Conservation (phyloP, 2,797 vertebrate genomes). For the Darevskia mixta region DNA sequence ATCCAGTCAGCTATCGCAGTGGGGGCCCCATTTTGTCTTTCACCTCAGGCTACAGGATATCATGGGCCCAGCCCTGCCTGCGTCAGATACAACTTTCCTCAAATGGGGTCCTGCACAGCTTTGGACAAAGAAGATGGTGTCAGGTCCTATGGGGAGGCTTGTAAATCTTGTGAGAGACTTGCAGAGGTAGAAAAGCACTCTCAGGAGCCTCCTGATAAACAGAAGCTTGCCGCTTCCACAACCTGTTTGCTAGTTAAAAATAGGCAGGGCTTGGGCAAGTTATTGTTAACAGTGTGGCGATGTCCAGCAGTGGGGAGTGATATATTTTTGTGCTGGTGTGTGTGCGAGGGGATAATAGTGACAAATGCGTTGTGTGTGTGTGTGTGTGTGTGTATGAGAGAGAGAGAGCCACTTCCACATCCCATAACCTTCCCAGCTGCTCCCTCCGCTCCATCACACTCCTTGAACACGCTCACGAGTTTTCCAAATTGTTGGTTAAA, state of each 20-base stretch:
- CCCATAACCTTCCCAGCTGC: conserved; percentile 11
- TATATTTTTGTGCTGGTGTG: neutral
- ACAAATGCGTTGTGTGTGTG: neutral
- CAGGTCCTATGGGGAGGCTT: neutral
- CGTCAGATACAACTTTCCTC: too few relatives aligned
- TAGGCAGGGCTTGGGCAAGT: too few relatives aligned
- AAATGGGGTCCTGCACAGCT: neutral
- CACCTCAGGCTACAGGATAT: too few relatives aligned
- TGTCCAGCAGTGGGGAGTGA: neutral
- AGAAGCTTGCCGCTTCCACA: neutral
- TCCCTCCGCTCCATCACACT: conserved; percentile 13
- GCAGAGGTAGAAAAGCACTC: neutral
- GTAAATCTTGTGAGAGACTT: neutral
- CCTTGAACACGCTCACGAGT: neutral
- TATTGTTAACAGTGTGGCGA: neutral
- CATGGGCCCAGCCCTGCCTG: neutral
- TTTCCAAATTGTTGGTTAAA: conserved; percentile 42
- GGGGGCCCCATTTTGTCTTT: too few relatives aligned
- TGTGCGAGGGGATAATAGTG: neutral
- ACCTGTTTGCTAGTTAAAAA: neutral
- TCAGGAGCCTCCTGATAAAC: neutral
- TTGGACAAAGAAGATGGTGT: neutral
- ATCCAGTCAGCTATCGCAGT: too few relatives aligned
- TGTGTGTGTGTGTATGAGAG: neutral
- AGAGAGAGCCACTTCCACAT: neutral